Conservation (phyloP, 2,888 invertebrate genomes). For the Trichopoda pennipes region DNA sequence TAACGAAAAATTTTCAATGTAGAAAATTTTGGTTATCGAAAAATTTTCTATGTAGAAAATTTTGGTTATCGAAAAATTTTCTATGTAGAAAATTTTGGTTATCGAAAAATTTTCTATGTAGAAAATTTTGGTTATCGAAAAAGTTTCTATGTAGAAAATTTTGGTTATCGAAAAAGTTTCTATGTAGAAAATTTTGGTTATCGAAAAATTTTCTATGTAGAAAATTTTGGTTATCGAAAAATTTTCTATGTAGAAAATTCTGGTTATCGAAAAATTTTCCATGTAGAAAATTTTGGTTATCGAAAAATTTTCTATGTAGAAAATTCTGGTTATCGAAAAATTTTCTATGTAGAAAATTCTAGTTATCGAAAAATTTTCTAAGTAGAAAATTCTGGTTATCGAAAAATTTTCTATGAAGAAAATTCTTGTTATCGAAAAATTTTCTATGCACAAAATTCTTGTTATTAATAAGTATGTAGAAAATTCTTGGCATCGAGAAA, state of each 20-base stretch:
- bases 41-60: not conserved
- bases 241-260: not conserved
- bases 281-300: not conserved
- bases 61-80: not conserved
- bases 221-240: not conserved
- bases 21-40: not conserved
- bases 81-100: not conserved
- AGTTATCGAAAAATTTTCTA: not conserved
- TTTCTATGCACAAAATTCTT: not conserved
- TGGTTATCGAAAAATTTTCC: not conserved
- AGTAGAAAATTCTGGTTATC: not conserved
- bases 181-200: not conserved
- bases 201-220: not conserved
- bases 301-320: not conserved
- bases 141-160: not conserved
- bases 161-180: not conserved
- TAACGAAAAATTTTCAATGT: not conserved
- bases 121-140: not conserved
- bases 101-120: not conserved
- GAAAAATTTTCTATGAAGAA: not conserved
- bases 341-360: not conserved
- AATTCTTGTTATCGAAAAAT: not conserved
- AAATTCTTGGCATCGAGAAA: not conserved
- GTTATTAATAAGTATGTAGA: not conserved
- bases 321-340: not conserved